These are phyloP conservation scores for Chaenocephalus aceratus DNA, from an alignment of 2,113 vertebrate species.

Conservation along the genomic window DNA sequence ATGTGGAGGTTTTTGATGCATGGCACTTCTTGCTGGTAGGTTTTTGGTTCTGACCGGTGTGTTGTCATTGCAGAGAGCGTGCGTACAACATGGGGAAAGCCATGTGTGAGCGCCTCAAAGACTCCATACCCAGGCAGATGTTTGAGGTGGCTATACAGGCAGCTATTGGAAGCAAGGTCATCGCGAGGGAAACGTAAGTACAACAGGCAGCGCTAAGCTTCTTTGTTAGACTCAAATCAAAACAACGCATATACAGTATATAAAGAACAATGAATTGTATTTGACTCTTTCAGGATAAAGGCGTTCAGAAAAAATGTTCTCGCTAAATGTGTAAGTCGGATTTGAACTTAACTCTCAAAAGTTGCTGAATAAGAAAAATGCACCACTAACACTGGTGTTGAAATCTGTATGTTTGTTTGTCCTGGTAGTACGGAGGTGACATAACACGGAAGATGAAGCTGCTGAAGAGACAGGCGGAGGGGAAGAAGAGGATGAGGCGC, in stretches of 20 bases:
- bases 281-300: slow-evolving; percentile 89
- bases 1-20: not conserved
- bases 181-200: slow-evolving; percentile 96
- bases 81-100: slow-evolving; percentile 88
- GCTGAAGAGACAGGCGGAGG: slow-evolving; percentile 93
- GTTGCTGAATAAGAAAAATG: not conserved
- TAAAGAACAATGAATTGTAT: not conserved
- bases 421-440: slow-evolving; percentile 93
- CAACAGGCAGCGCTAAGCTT: not conserved
- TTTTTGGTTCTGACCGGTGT: not conserved
- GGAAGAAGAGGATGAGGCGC: slow-evolving; percentile 94
- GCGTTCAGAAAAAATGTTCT: slow-evolving; percentile 95
- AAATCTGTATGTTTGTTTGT: not conserved
- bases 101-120: slow-evolving; percentile 92
- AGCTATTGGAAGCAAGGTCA: slow-evolving; percentile 90
- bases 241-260: not conserved
- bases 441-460: slow-evolving; percentile 98
- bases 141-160: slow-evolving; percentile 98
- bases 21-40: too few species aligned
- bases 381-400: not conserved
- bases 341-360: not conserved
- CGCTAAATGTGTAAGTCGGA: slow-evolving; percentile 95
- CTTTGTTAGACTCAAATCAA: not conserved
- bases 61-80: slow-evolving; percentile 84
- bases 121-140: slow-evolving; percentile 93